These are phyloP conservation scores for Harpegnathos saltator DNA, from an alignment of 1,140 invertebrate species.

Conservation along the genomic window DNA sequence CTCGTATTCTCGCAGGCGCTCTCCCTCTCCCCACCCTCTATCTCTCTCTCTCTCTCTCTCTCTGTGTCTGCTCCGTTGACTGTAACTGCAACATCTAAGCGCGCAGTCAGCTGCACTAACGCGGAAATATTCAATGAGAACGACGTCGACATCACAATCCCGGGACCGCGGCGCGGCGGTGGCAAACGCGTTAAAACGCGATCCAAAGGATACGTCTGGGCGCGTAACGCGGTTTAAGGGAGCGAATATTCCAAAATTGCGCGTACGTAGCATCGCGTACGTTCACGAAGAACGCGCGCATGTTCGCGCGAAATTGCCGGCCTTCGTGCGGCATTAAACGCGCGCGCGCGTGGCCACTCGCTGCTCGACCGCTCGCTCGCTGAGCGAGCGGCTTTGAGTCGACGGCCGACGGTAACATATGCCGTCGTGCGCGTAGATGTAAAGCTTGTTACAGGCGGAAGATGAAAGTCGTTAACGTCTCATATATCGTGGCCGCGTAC, in stretches of 20 bases:
- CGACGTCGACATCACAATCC: too few relatives aligned
- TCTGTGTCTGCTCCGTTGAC: too few relatives aligned
- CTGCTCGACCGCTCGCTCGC: background rate
- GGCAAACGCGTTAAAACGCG: background rate
- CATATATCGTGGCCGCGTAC: constrained; percentile 36
- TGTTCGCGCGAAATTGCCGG: constrained; percentile 29
- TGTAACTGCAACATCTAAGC: too few relatives aligned
- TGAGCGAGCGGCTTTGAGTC: constrained; percentile 7
- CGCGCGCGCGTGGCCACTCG: too few relatives aligned
- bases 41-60: too few relatives aligned
- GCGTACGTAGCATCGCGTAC: background rate
- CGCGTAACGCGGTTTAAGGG: background rate
- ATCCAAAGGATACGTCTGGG: background rate
- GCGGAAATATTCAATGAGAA: too few relatives aligned
- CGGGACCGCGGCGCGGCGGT: too few relatives aligned
- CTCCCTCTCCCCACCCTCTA: too few relatives aligned
- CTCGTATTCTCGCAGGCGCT: too few relatives aligned
- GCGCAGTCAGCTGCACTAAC: too few relatives aligned
- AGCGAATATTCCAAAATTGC: constrained; percentile 26
- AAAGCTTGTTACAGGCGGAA: constrained; percentile 46
- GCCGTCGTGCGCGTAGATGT: constrained; percentile 9
- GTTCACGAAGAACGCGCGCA: constrained; percentile 25
- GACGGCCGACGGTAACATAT: constrained; percentile 9
- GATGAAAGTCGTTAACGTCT: constrained; percentile 59
- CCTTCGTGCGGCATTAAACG: constrained; percentile 10